Evolutionary conservation across 2,113 vertebrate species (phyloP).

Genomic region (Cyphomyrus plagiostoma): DNA sequence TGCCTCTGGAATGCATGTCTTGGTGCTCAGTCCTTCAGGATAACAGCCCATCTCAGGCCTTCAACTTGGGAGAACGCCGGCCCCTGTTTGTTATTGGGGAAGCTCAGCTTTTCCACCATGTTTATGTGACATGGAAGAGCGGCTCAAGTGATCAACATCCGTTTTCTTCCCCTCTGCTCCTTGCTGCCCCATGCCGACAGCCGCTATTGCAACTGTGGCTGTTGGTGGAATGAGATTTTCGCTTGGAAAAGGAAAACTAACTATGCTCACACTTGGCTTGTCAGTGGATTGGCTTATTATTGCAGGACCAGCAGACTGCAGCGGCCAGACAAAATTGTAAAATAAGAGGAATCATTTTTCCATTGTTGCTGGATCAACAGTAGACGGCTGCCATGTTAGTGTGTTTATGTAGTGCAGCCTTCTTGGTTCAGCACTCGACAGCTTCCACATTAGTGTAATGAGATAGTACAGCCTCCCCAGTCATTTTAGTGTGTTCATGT

Average conservation of each 20-base stretch:
- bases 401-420: neutral
- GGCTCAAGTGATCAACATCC: neutral
- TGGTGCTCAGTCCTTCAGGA: neutral
- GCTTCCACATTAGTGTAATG: neutral
- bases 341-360: neutral
- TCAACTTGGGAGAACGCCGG: neutral
- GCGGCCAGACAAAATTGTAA: neutral
- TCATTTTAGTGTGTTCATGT: no score
- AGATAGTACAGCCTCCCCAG: neutral
- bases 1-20: neutral
- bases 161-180: neutral
- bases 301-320: neutral
- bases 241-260: neutral
- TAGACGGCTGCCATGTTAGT: neutral
- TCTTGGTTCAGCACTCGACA: neutral
- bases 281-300: neutral
- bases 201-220: neutral
- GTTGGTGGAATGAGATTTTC: neutral
- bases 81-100: neutral
- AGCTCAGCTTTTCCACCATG: neutral
- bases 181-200: neutral
- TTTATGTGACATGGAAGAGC: neutral
- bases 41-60: neutral
- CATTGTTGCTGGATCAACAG: neutral
- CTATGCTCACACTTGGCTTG: neutral